phyloP scores from a whole-genome alignment of 1,140 invertebrate genomes.

The Hormaphis cornu region DNA sequence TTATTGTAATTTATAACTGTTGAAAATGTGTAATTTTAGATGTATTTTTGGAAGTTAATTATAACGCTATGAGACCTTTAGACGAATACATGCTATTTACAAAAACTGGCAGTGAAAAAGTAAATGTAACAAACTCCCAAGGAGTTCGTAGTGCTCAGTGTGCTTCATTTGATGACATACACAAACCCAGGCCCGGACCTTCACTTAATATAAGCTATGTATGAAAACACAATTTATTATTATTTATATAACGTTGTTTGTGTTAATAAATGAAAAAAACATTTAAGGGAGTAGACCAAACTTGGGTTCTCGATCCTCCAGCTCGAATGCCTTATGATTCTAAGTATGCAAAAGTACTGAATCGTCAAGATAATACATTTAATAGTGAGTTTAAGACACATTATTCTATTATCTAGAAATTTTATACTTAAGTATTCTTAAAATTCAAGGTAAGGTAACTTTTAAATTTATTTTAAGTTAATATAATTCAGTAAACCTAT shows the following conservation, averaged over 20 bases:
- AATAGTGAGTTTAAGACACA: conserved; percentile 46
- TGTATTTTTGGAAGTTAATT: conserved; percentile 69
- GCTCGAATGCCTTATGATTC: conserved; percentile 62
- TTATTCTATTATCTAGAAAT: no score
- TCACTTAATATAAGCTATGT: conserved; percentile 58
- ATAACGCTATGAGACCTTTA: conserved; percentile 67
- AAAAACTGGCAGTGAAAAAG: conserved; percentile 65
- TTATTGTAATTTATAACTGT: no score
- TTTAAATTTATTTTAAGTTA: no score
- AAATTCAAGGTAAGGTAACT: no score
- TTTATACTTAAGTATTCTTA: no score
- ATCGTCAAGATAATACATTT: conserved; percentile 62
- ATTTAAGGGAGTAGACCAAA: conserved; percentile 53
- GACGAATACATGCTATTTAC: conserved; percentile 83
- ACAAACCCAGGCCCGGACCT: conserved; percentile 51
- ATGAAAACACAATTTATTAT: conserved; percentile 38
- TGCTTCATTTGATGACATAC: conserved; percentile 59
- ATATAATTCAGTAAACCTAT: no score
- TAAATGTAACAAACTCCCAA: conserved; percentile 68
- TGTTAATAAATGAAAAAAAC: not conserved
- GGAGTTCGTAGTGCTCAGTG: conserved; percentile 75
- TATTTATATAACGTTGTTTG: not conserved
- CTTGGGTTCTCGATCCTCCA: conserved; percentile 72
- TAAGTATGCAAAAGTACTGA: conserved; percentile 56
- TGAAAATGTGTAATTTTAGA: no score